A percentile compares a stretch with the other conserved stretches of the same genome.
Conservation (phyloP, 2,797 vertebrate genomes). For the Muscicapa striata region DNA sequence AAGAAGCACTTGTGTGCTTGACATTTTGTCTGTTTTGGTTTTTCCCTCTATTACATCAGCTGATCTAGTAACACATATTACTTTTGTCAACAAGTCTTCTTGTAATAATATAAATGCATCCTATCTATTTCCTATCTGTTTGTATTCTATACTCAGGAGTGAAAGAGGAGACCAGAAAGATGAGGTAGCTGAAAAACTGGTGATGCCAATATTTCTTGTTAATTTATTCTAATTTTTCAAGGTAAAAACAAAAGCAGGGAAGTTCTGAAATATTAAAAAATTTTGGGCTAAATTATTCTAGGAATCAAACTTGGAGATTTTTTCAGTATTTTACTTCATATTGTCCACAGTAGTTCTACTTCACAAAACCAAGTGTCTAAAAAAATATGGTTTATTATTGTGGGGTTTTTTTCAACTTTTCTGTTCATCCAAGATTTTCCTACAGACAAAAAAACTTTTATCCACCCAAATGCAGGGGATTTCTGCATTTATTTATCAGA, state of each 20-base stretch:
- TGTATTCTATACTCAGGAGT: background rate
- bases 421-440: background rate
- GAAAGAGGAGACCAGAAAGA: background rate
- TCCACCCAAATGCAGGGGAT: background rate
- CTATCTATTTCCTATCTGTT: background rate
- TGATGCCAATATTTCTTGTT: background rate
- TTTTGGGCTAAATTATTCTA: background rate
- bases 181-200: background rate
- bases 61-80: background rate
- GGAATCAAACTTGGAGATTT: background rate
- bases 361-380: background rate
- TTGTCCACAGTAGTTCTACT: background rate
- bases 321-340: background rate
- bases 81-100: background rate
- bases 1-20: background rate
- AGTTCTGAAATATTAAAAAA: background rate
- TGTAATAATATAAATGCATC: background rate
- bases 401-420: accelerated
- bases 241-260: background rate
- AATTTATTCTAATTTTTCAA: background rate
- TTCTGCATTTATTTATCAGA: background rate
- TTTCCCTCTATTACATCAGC: background rate
- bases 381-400: background rate
- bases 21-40: background rate
- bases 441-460: background rate